Percentiles rank a stretch among this genome's conserved stretches.
phyloP scores from a whole-genome alignment of 2,113 vertebrate genomes.

The Australoheros scitulus region DNA sequence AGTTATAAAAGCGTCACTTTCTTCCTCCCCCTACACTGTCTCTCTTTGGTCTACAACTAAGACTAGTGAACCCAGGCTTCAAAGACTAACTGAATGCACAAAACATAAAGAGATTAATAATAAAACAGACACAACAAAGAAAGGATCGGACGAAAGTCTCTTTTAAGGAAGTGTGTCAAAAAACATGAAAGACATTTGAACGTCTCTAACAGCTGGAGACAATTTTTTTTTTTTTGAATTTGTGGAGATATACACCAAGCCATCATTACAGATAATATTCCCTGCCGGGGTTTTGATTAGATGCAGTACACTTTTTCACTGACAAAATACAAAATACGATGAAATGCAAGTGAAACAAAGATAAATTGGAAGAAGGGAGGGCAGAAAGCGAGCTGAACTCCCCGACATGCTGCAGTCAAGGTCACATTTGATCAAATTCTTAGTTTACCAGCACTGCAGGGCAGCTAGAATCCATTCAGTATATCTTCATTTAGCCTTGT shows the following conservation, averaged over 20 bases:
- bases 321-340: neutral
- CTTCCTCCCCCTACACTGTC: neutral
- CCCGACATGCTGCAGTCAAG: neutral
- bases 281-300: neutral
- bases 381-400: neutral
- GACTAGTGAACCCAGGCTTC: slow-evolving; percentile 2
- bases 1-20: neutral
- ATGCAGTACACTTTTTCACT: neutral
- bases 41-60: slow-evolving; percentile 5
- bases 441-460: neutral
- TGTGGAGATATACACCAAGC: neutral
- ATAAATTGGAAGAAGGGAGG: neutral
- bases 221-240: neutral
- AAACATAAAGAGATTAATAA: slow-evolving; percentile 21
- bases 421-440: neutral
- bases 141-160: neutral
- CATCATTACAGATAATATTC: neutral
- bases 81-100: slow-evolving; percentile 28
- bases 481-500: neutral
- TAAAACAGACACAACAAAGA: slow-evolving; percentile 8
- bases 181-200: neutral
- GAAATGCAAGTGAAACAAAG: neutral
- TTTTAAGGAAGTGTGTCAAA: slow-evolving; percentile 14
- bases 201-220: neutral
- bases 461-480: neutral